Evolutionary conservation across 1,140 invertebrate species (phyloP), one percentile per base, ranked within the genome.

Genomic region (Cecropterus lyciades): DNA sequence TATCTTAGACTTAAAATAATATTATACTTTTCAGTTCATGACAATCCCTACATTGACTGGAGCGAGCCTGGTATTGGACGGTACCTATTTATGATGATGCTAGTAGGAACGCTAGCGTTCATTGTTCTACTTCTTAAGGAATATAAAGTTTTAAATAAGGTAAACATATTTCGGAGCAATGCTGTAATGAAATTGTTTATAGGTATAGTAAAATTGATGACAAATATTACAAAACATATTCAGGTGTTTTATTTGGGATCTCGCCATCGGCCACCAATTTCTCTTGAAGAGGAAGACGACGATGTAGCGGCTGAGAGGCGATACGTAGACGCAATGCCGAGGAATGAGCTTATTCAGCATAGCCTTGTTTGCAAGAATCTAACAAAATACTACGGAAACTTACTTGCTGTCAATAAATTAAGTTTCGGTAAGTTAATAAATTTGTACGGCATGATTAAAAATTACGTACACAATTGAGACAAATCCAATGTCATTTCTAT

Each of bases 351-450:
- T 5, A 46, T 81, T 0, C 73, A 84, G 1, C 83, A 93, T 59
- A 93, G 88, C 55, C 82, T 94, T 11, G 86, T 93, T 1, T 80
- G 93, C 69, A 86, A 79, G 62, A 93, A 95, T 77, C 82, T 96
- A n/a, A 95, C 94, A 0, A 98, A 98, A 78, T 94, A 93, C 73
- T 96, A 96, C 70, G 90, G 93, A 3, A 89, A 93, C 3, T 93
- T 96, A 53, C 78, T 94, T 10, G 97, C 96, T 2, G 96, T 97
- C 0, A 93, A 96, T 72, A 93, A 95, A 67, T 79, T 98, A 0
- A 95, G 94, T 75, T 93, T 97, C 62, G 94, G 89, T 92, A 59
- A 78, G 17, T 13, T 0, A 33, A 33, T 33, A 4, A 33, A 33
- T 33, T 3, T n/a, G n/a, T n/a, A n/a, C n/a, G n/a, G n/a, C n/a